A percentile compares a stretch with the other conserved stretches of the same genome.
These are phyloP conservation scores for Sialis lutaria DNA, from an alignment of 2,888 invertebrate genomes.

Conservation along the genomic window DNA sequence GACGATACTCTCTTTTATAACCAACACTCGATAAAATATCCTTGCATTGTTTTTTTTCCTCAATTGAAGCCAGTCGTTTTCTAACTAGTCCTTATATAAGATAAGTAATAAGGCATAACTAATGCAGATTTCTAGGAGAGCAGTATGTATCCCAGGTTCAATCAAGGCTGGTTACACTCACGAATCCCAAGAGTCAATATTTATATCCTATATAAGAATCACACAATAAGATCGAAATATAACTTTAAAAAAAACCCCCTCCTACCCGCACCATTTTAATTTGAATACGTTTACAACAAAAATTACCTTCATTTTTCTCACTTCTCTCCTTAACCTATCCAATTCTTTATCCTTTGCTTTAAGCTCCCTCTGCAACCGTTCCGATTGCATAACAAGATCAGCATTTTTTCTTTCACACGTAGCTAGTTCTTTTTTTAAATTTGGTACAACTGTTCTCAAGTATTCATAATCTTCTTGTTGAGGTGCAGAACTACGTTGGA, in stretches of 20 bases:
- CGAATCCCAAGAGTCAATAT: too few relatives aligned
- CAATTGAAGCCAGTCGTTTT: too few relatives aligned
- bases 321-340: slow-evolving; percentile 42
- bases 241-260: neutral
- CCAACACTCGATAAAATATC: too few relatives aligned
- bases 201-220: neutral
- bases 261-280: too few relatives aligned
- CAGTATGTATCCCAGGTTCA: too few relatives aligned
- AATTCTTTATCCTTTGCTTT: slow-evolving; percentile 37
- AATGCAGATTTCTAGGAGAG: too few relatives aligned
- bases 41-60: too few relatives aligned
- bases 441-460: slow-evolving; percentile 24
- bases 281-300: too few relatives aligned
- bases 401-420: slow-evolving; percentile 30
- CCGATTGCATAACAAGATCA: slow-evolving; percentile 33
- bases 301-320: slow-evolving; percentile 47
- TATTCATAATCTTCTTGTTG: slow-evolving; percentile 21
- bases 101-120: too few relatives aligned
- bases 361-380: slow-evolving; percentile 33
- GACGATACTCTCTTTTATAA: too few relatives aligned
- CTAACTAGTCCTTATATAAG: too few relatives aligned
- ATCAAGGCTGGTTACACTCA: too few relatives aligned
- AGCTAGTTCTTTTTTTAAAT: slow-evolving; percentile 27
- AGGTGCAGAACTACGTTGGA: slow-evolving; percentile 13
- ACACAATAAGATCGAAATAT: neutral